Percentiles rank a stretch among this genome's conserved stretches.
These are phyloP conservation scores for Brachionus plicatilis DNA, from an alignment of 1,140 invertebrate species.

Conservation along the genomic window DNA sequence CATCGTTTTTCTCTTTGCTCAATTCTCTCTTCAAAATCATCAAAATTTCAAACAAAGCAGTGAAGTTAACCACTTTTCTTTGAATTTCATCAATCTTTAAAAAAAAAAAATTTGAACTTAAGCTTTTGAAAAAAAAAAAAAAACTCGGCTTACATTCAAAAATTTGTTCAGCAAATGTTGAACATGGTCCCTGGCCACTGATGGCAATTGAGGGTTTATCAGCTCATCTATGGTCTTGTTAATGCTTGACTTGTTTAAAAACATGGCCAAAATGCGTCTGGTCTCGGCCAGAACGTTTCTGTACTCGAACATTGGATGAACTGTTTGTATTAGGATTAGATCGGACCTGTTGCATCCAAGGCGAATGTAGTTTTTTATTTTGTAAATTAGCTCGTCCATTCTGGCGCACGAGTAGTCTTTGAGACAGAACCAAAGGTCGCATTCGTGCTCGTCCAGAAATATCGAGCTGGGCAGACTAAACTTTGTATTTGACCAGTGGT, in stretches of 20 bases:
- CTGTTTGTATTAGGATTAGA: conserved; percentile 15
- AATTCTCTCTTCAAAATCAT: conserved; percentile 38
- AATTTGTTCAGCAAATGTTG: conserved; percentile 2
- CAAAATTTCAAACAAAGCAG: conserved; percentile 29
- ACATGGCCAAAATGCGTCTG: conserved; percentile 34
- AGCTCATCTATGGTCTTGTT: conserved; percentile 26
- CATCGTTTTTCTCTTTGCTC: conserved; percentile 38
- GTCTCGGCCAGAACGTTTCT: conserved; percentile 1
- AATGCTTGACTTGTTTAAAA: background rate
- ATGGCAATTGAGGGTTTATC: background rate
- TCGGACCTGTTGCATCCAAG: conserved; percentile 1
- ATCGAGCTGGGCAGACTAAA: conserved; percentile 4
- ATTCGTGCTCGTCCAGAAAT: conserved; percentile 9
- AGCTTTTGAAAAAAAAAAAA: background rate
- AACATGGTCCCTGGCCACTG: conserved; percentile 9
- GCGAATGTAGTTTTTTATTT: conserved; percentile 15
- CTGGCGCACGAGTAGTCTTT: conserved; percentile 10
- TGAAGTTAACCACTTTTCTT: background rate
- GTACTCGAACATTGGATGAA: conserved; percentile 28
- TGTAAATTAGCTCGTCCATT: conserved; percentile 29
- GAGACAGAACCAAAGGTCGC: conserved; percentile 36
- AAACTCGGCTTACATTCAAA: conserved; percentile 21
- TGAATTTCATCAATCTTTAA: background rate
- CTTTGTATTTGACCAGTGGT: background rate
- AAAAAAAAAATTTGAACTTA: background rate